A percentile compares a stretch with the other conserved stretches of the same genome.
Conservation (phyloP, 2,113 vertebrate species). For the Xyliphius kryptos region DNA sequence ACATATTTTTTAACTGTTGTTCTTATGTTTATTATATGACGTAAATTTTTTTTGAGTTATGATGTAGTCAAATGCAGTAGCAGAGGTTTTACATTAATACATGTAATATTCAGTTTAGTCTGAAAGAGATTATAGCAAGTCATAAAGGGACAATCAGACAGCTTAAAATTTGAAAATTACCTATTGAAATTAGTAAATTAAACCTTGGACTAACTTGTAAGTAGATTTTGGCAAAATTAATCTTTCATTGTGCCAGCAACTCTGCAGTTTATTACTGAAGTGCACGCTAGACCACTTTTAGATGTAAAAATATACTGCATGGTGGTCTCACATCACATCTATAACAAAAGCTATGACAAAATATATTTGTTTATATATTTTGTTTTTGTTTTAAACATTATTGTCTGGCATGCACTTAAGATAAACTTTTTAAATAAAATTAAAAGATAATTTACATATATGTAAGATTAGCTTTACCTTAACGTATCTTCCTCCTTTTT, state of each 20-base stretch:
- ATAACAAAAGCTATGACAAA: slow-evolving; percentile 17
- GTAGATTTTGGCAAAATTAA: slow-evolving; percentile 14
- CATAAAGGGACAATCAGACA: slow-evolving; percentile 39
- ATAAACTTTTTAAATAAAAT: slow-evolving; percentile 37
- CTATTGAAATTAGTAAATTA: slow-evolving; percentile 21
- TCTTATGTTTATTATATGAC: too few species aligned
- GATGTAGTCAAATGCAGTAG: too few species aligned
- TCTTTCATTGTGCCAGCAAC: slow-evolving; percentile 22
- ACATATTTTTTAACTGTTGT: too few species aligned
- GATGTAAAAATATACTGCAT: slow-evolving; percentile 38
- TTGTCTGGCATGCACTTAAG: slow-evolving; percentile 60
- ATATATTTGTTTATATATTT: slow-evolving; percentile 18
- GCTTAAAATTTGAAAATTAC: slow-evolving; percentile 34
- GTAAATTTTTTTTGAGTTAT: too few species aligned
- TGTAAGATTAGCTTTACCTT: slow-evolving; percentile 40
- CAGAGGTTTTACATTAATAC: slow-evolving; percentile 27
- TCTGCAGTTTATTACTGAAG: slow-evolving; percentile 51
- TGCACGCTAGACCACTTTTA: slow-evolving; percentile 40
- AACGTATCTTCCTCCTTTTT: slow-evolving; percentile 55
- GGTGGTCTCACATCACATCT: slow-evolving; percentile 23
- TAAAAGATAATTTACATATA: slow-evolving; percentile 36
- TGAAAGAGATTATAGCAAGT: slow-evolving; percentile 31
- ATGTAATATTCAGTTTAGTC: slow-evolving; percentile 34
- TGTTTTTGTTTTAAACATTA: slow-evolving; percentile 19
- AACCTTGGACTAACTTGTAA: slow-evolving; percentile 10